These are phyloP conservation scores for Toxotes lorentzi DNA, from an alignment of 2,797 vertebrate genomes.

Conservation along the genomic window DNA sequence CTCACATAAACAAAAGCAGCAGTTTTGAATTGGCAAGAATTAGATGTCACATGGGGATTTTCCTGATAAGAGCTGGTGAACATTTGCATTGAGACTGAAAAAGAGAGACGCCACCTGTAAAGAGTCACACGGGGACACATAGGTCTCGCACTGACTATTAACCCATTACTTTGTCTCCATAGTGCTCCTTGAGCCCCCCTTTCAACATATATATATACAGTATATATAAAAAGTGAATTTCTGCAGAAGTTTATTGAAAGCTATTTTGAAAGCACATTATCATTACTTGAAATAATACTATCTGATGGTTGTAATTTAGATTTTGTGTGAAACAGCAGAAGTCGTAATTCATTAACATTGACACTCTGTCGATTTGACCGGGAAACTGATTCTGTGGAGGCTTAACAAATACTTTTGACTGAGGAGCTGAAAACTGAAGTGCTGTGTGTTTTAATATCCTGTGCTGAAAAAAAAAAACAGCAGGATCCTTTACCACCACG, in stretches of 20 bases:
- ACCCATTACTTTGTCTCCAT: neutral
- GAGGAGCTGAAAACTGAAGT: neutral
- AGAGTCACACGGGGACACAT: neutral
- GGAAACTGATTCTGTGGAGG: neutral
- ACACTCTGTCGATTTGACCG: neutral
- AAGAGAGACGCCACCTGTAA: neutral
- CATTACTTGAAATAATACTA: neutral
- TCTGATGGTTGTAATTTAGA: neutral
- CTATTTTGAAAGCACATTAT: neutral
- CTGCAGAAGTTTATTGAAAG: neutral
- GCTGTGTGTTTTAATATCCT: neutral
- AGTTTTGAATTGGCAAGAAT: neutral
- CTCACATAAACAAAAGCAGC: neutral
- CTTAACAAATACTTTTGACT: neutral
- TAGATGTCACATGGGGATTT: neutral
- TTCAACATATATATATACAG: neutral
- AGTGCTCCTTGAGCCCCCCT: neutral
- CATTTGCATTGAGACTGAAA: conserved; percentile 27
- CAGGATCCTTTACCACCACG: neutral
- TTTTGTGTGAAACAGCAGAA: neutral
- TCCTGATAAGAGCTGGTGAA: conserved; percentile 2
- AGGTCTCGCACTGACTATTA: conserved; percentile 5
- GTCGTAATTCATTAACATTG: neutral
- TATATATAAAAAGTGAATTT: too few relatives aligned
- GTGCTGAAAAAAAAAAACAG: neutral